Evolutionary conservation across 2,888 invertebrate species (phyloP).

Genomic region (Cryptosula pallasiana): DNA sequence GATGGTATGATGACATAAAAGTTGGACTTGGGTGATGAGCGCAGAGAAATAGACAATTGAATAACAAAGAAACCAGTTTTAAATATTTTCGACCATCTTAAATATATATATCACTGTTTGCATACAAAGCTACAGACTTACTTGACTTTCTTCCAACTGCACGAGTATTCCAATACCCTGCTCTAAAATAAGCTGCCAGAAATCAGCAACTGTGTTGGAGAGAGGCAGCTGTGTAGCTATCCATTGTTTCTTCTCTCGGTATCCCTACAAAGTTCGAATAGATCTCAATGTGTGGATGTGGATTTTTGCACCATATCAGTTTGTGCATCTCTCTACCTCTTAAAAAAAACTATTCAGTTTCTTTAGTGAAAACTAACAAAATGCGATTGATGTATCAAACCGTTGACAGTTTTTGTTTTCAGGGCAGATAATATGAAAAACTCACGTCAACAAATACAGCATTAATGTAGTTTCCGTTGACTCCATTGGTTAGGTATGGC

Average conservation of each 20-base stretch:
- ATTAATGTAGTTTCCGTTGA: neutral
- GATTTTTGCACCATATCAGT: no score
- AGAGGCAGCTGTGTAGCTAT: neutral
- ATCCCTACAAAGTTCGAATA: neutral
- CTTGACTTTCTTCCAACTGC: conserved; percentile 32
- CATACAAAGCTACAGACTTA: no score
- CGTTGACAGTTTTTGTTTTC: neutral
- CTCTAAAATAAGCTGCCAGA: conserved; percentile 34
- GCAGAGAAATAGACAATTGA: no score
- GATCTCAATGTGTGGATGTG: no score
- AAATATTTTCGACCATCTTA: no score
- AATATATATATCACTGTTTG: no score
- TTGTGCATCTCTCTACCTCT: neutral
- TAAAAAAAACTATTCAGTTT: neutral
- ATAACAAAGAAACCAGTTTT: no score
- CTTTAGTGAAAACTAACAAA: neutral
- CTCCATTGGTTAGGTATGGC: neutral
- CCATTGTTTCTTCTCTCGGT: neutral
- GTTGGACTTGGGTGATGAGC: no score
- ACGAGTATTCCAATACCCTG: conserved; percentile 30
- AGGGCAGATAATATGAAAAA: neutral
- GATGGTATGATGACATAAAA: no score
- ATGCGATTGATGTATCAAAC: neutral
- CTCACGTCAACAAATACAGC: conserved; percentile 1
- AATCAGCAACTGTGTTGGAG: conserved; percentile 31